Conservation (phyloP, 2,113 vertebrate genomes). For the Otolemur garnettii region DNA sequence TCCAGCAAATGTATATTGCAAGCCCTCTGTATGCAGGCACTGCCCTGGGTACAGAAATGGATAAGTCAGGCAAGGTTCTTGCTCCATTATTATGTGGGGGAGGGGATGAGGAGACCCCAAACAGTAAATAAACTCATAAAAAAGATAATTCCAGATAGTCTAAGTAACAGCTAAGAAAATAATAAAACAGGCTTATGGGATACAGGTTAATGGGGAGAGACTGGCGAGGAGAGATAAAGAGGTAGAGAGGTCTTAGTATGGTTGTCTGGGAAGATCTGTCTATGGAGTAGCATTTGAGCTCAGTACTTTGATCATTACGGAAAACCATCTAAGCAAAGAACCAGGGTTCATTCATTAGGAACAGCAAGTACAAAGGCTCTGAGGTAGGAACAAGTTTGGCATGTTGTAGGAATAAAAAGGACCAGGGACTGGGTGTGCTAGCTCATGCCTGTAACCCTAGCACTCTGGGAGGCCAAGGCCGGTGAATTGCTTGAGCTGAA, state of each 20-base stretch:
- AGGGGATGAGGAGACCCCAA: background rate
- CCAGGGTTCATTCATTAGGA: background rate
- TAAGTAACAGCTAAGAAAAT: background rate
- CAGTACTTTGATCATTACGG: background rate
- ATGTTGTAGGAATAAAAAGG: background rate
- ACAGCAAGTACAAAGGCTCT: background rate
- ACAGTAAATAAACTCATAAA: background rate
- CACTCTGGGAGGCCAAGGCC: too few species aligned
- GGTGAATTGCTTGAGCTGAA: too few species aligned
- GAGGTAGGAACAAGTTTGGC: background rate
- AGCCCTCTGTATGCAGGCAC: background rate
- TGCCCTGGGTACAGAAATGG: background rate
- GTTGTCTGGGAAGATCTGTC: background rate
- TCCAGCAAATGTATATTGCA: background rate
- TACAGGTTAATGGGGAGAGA: background rate
- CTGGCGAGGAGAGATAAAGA: background rate
- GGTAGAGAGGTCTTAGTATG: background rate
- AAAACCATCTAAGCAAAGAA: background rate
- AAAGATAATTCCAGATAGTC: background rate
- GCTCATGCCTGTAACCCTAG: too few species aligned
- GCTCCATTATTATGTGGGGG: background rate
- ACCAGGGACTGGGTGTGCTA: too few species aligned
- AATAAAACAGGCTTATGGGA: background rate
- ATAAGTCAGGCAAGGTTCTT: background rate
- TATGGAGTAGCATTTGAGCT: background rate